Evolutionary conservation across 2,113 vertebrate species (phyloP), one percentile per base, ranked within the genome.

Genomic region (Syrmaticus mikado): DNA sequence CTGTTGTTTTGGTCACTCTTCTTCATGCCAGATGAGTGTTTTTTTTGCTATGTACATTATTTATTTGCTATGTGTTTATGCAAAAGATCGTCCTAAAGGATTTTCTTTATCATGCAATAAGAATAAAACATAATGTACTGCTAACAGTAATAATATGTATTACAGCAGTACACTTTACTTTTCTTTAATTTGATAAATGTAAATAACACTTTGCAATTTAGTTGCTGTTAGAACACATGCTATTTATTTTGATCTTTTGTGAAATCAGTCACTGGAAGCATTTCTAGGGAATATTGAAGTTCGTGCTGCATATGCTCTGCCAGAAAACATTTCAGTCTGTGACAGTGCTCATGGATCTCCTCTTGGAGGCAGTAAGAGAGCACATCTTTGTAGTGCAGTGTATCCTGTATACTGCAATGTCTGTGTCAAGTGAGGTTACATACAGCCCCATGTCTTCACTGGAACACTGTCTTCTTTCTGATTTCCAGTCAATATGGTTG

Each of bases 331-430:
- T 71, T 82, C 10, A 13, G 46, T 3, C 18, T 10, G 45, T 20
- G 91, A 32, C 94, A 92, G 40, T 96, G 82, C 8, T 1, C 3
- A 2, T 53, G 55, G 38, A 48, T 90, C 40, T 90, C 96, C 96
- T 97, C 94, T 24, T 1, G 95, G 96, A 95, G 96, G 96, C 96
- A 94, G 87, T 34, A 81, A n/a, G 91, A 90, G 87, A 77, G 64
- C 91, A 12, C 1, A 13, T 60, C 70, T 87, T 38, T 32, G 48
- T 36, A 34, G 32, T 24, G 25, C 4, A 5, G 50, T 2, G 3
- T 7, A 24, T 36, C 55, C 40, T 19, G 5, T 60, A 17, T 13
- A 2, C 17, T 1, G 5, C 66, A 7, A 48, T 41, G 70, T 13
- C 53, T 32, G 36, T 2, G 1, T 34, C 6, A 40, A 68, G 8